These are phyloP conservation scores for Uloborus plumipes DNA, from an alignment of 2,888 invertebrate genomes.

Conservation along the genomic window DNA sequence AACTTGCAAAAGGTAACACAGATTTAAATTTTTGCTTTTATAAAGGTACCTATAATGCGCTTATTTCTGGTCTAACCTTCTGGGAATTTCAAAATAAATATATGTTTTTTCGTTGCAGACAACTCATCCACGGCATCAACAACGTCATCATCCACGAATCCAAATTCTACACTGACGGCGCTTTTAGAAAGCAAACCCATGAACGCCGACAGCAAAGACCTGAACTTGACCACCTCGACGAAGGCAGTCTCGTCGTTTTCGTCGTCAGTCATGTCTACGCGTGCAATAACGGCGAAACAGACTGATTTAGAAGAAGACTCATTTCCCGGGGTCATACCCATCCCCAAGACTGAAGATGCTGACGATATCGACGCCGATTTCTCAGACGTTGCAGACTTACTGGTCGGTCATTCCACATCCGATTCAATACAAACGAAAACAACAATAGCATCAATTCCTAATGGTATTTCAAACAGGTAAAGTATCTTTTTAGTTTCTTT, in stretches of 20 bases:
- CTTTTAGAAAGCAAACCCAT: slow-evolving; percentile 50
- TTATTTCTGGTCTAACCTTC: not conserved
- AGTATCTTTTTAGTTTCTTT: not conserved
- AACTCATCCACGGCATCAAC: not conserved
- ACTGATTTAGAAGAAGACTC: not conserved
- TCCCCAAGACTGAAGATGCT: not conserved
- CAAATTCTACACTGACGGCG: slow-evolving; percentile 48
- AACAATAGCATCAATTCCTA: slow-evolving; percentile 5
- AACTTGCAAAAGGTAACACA: too few species aligned
- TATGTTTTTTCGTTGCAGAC: not conserved
- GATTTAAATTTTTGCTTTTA: too few species aligned
- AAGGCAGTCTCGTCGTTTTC: slow-evolving; percentile 11
- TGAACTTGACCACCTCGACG: slow-evolving; percentile 4
- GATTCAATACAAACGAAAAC: not conserved
- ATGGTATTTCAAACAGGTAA: slow-evolving; percentile 37
- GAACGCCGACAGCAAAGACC: slow-evolving; percentile 23
- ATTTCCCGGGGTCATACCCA: slow-evolving; percentile 10
- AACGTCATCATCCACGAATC: slow-evolving; percentile 18
- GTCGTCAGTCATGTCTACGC: slow-evolving; percentile 2
- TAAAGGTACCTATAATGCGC: too few species aligned
- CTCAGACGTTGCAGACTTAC: not conserved
- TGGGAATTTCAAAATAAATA: not conserved
- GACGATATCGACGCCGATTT: slow-evolving; percentile 4
- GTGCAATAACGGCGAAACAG: not conserved
- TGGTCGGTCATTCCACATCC: slow-evolving; percentile 2